Evolutionary conservation across 2,888 invertebrate genomes (phyloP), one percentile per base, ranked within the genome.

Genomic region (Mongoloraphidia duomilia): DNA sequence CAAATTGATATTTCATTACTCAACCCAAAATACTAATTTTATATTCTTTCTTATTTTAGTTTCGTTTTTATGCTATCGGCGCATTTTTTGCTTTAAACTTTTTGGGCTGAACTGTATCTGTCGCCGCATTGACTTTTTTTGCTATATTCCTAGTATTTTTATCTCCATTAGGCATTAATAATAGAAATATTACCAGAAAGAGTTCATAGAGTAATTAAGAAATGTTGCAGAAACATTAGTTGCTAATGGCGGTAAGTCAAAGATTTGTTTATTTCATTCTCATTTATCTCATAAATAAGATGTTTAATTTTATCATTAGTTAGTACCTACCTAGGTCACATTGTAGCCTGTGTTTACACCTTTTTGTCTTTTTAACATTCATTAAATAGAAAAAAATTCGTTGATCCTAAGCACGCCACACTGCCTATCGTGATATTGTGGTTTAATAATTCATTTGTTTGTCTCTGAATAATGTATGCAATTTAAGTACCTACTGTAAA

Each of bases 81-180:
- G 50, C 63, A 37, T 68, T 65, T 55, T 52, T 66, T 9, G 49
- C 57, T 11, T 54, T 69, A 33, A 61, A 61, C 46, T 55, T 65
- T 34, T 54, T 69, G 40, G 65, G 66, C 37, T 61, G 61, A 39
- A 63, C 59, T 49, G 52, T 68, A 17, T 63, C 67, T 26, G 68
- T 68, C 33, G 57, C 61, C 50, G 53, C 62, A 38, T 52, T 68
- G 35, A 55, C 57, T 13, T 68, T 60, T 48, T 55, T 60, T 43
- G 52, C 55, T 46, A 54, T 62, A 13, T 50, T 63, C 39, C 54
- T 51, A 41, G 53, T 59, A 34, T 66, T 63, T 56, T 60, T 61
- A 51, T 51, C 58, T 36, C 63, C 63, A 34, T 50, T n/a, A n/a
- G n/a, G n/a, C n/a, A n/a, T n/a, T 61, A 41, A 52, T 57, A 39